Conservation (phyloP, 1,140 invertebrate species). For the Euwallacea similis region DNA sequence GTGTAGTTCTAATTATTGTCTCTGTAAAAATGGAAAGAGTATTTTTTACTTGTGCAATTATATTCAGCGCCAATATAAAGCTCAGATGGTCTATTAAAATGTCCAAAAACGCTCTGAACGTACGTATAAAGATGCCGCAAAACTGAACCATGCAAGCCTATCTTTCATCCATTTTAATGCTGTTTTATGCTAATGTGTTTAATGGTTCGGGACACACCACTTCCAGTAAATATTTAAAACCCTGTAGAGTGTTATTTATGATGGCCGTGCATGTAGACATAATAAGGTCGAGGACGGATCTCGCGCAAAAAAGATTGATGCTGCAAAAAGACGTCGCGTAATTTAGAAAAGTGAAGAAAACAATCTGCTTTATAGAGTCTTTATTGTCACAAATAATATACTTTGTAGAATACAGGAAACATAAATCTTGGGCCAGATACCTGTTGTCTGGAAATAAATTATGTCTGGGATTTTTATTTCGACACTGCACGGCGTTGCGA, state of each 20-base stretch:
- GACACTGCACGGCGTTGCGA: neutral
- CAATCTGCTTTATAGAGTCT: constrained; percentile 21
- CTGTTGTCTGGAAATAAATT: constrained; percentile 22
- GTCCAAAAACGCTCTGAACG: no score
- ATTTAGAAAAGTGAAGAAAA: constrained; percentile 7
- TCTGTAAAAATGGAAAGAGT: no score
- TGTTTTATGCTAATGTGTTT: constrained; percentile 4
- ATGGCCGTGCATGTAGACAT: no score
- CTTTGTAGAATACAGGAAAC: constrained; percentile 6
- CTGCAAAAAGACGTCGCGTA: neutral
- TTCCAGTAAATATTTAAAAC: constrained; percentile 3
- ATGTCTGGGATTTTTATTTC: constrained; percentile 14
- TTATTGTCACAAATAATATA: constrained; percentile 24
- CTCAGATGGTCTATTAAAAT: no score
- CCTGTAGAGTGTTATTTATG: neutral
- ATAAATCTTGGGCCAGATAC: constrained; percentile 17
- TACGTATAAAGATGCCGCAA: no score
- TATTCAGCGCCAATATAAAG: no score
- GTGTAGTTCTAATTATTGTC: no score
- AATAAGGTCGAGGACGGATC: no score
- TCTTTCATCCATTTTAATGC: neutral
- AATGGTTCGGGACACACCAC: neutral
- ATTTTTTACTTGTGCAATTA: no score
- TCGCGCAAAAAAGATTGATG: no score
- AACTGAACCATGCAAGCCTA: no score